Percentiles rank a stretch among this genome's conserved stretches.
phyloP scores from a whole-genome alignment of 2,888 invertebrate species.

The Steinernema scapterisci region DNA sequence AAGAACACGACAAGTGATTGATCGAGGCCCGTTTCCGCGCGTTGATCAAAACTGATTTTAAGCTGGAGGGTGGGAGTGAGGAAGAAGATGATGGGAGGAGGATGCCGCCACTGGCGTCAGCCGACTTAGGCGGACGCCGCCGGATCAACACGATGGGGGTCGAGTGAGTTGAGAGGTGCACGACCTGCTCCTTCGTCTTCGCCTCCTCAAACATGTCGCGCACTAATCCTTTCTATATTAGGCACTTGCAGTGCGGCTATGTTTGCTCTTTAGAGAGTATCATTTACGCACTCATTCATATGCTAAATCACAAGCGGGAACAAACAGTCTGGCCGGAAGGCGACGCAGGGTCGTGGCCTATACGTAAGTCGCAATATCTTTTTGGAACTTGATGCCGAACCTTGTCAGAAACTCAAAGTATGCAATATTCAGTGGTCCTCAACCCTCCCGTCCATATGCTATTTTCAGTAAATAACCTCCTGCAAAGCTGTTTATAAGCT shows the following conservation, averaged over 20 bases:
- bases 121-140: neutral
- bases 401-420: too few relatives aligned
- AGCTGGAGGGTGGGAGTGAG: neutral
- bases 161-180: conserved; percentile 13
- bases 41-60: conserved; percentile 27
- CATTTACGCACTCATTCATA: conserved; percentile 15
- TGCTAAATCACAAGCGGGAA: conserved; percentile 3
- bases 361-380: too few relatives aligned
- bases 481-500: too few relatives aligned
- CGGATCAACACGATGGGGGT: conserved; percentile 13
- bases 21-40: neutral
- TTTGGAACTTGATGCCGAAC: too few relatives aligned
- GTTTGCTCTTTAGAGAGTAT: conserved; percentile 28
- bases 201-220: conserved; percentile 13
- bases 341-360: too few relatives aligned
- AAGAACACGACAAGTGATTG: conserved; percentile 33
- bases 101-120: neutral
- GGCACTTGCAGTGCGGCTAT: neutral
- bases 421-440: too few relatives aligned
- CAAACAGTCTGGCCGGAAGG: neutral
- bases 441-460: too few relatives aligned
- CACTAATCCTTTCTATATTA: conserved; percentile 30
- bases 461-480: too few relatives aligned
- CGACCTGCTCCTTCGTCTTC: neutral
- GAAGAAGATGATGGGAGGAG: too few relatives aligned